These are phyloP conservation scores for Sardinella longiceps DNA, from an alignment of 2,797 vertebrate genomes.

Conservation along the genomic window DNA sequence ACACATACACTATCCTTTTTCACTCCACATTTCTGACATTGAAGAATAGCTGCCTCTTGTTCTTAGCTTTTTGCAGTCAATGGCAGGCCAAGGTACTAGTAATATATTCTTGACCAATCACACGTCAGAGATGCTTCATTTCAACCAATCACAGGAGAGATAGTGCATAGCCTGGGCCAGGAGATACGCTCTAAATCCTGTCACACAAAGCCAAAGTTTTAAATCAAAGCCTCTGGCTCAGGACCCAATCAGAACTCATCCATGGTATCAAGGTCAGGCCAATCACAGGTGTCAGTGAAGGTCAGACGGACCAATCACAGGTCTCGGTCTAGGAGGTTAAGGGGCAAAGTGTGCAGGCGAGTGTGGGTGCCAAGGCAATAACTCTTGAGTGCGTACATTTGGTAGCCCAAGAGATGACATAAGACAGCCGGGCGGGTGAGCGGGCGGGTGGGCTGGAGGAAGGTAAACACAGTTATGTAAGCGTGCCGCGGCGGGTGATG, in stretches of 20 bases:
- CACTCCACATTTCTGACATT: background rate
- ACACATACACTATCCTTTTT: background rate
- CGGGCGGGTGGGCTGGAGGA: too few species aligned
- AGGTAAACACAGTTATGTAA: slow-evolving; percentile 70
- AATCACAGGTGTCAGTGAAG: too few species aligned
- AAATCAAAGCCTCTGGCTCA: background rate
- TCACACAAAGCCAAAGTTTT: background rate
- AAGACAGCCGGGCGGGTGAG: background rate
- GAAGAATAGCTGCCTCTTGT: background rate
- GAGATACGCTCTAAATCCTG: background rate
- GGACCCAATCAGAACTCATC: background rate
- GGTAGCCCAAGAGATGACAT: background rate
- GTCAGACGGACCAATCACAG: background rate
- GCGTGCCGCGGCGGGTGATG: slow-evolving; percentile 57
- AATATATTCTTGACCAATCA: background rate
- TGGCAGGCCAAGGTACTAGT: background rate
- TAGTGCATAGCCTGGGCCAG: background rate
- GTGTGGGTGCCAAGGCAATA: background rate
- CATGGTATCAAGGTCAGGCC: background rate
- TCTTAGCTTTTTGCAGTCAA: background rate
- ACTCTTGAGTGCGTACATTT: background rate
- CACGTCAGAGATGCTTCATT: background rate
- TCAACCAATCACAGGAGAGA: background rate
- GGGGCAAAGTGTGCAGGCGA: background rate
- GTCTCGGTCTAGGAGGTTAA: background rate